phyloP scores from a whole-genome alignment of 2,888 invertebrate genomes.

The Labia minor region DNA sequence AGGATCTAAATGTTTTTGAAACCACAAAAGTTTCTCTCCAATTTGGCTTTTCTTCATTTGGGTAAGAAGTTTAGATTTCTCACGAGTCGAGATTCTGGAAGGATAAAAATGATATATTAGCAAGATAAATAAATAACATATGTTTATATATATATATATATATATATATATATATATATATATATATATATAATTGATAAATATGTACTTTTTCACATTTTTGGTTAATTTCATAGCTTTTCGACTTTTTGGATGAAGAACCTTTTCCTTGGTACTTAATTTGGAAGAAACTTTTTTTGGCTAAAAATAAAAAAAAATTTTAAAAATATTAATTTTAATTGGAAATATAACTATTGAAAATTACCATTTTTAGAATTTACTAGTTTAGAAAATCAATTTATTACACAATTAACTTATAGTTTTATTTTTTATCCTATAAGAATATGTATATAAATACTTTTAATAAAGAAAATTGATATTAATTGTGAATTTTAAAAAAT shows the following conservation, averaged over 20 bases:
- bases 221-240: slow-evolving; percentile 63
- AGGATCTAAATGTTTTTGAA: slow-evolving; percentile 52
- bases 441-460: too few relatives aligned
- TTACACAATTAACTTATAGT: too few relatives aligned
- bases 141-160: slow-evolving; percentile 17
- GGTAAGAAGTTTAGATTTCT: slow-evolving; percentile 51
- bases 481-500: too few relatives aligned
- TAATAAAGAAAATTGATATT: too few relatives aligned
- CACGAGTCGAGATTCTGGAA: slow-evolving; percentile 42
- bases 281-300: slow-evolving; percentile 28
- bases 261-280: slow-evolving; percentile 32
- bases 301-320: slow-evolving; percentile 21
- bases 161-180: background rate
- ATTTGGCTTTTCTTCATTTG: slow-evolving; percentile 60
- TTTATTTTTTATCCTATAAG: too few relatives aligned
- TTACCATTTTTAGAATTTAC: too few relatives aligned
- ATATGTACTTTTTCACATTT: slow-evolving; percentile 50
- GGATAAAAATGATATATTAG: background rate
- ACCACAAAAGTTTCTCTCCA: slow-evolving; percentile 71
- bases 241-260: slow-evolving; percentile 68
- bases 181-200: slow-evolving; percentile 15
- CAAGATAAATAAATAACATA: slow-evolving; percentile 14
- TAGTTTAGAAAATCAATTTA: too few relatives aligned
- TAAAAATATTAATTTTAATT: too few relatives aligned
- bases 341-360: too few relatives aligned